Conservation (phyloP, 2,113 vertebrate species). For the Amia ocellicauda region DNA sequence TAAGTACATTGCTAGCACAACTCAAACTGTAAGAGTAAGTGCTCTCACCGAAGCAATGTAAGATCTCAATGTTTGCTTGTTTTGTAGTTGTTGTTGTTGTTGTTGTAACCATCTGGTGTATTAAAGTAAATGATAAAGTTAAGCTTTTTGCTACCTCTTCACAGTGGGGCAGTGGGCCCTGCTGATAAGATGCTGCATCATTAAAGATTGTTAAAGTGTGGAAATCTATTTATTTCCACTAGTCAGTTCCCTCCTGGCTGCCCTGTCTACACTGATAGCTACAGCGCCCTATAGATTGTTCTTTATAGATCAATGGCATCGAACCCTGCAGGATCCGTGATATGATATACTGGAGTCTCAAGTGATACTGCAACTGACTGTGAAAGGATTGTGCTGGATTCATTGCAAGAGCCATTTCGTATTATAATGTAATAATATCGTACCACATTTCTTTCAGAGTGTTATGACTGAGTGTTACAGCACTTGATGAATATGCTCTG, state of each 20-base stretch:
- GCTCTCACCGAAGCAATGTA: too few species aligned
- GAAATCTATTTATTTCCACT: conserved; percentile 1
- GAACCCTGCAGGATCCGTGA: not conserved
- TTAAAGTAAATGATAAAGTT: conserved; percentile 10
- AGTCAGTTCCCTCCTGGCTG: conserved; percentile 9
- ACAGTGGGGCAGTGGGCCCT: not conserved
- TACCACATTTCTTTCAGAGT: too few species aligned
- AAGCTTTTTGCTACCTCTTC: not conserved
- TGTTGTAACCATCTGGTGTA: conserved; percentile 8
- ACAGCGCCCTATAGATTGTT: not conserved
- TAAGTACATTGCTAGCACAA: too few species aligned
- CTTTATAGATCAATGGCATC: not conserved
- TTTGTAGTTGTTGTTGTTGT: not conserved
- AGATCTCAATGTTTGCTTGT: too few species aligned
- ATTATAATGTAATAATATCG: too few species aligned
- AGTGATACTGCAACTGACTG: too few species aligned
- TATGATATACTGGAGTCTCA: too few species aligned
- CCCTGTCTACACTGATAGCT: not conserved
- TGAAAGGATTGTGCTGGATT: too few species aligned
- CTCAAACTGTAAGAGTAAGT: too few species aligned
- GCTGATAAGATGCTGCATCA: not conserved
- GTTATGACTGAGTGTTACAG: too few species aligned
- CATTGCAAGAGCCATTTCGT: too few species aligned
- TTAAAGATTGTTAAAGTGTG: not conserved
- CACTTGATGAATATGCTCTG: too few species aligned